Evolutionary conservation across 2,113 vertebrate genomes (phyloP).

Genomic region (Eclectus roratus): DNA sequence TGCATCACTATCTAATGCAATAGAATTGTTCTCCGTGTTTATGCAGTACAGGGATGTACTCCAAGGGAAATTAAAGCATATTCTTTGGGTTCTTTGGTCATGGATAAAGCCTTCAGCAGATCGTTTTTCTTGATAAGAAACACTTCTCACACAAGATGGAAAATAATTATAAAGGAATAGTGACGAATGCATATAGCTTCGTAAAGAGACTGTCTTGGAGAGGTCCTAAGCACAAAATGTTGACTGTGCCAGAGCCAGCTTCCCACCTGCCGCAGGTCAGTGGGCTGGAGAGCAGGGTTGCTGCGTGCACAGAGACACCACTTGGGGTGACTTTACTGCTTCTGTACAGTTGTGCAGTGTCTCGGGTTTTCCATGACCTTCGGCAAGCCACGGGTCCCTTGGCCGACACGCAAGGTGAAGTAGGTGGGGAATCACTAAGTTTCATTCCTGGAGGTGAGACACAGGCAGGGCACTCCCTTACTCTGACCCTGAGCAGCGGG

Average conservation of each 20-base stretch:
- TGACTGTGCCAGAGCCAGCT: not conserved
- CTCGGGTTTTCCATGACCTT: accelerated
- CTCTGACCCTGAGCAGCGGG: not conserved
- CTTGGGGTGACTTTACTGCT: not conserved
- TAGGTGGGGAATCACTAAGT: accelerated
- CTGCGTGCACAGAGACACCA: accelerated
- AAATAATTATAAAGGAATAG: not conserved
- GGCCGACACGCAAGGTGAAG: accelerated
- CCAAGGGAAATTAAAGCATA: not conserved
- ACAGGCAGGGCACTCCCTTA: accelerated
- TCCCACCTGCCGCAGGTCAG: not conserved
- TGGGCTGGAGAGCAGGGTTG: not conserved
- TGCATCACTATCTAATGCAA: conserved; percentile 35
- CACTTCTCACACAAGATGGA: not conserved
- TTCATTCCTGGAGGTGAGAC: accelerated
- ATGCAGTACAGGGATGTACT: not conserved
- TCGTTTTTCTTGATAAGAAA: not conserved
- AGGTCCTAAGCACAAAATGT: accelerated
- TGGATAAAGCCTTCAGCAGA: not conserved
- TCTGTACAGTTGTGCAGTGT: accelerated
- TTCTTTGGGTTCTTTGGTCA: not conserved
- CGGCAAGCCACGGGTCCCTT: accelerated
- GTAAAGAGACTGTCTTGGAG: not conserved
- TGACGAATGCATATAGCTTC: not conserved
- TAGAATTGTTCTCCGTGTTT: not conserved